Evolutionary conservation across 1,140 invertebrate genomes (phyloP).

Genomic region (Plutomurus gul): DNA sequence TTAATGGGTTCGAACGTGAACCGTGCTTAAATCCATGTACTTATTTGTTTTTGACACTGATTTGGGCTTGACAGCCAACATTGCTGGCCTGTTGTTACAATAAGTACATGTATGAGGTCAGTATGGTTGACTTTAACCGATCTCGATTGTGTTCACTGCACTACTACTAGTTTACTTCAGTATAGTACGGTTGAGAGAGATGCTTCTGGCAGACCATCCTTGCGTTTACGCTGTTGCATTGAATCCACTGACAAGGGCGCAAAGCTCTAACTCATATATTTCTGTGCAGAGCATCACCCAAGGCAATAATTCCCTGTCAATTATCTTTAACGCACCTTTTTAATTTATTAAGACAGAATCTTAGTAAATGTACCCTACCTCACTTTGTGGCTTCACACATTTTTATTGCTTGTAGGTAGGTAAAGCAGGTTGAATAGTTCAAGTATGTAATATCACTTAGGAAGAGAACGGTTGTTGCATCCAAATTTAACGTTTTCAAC

Average conservation of each 20-base stretch:
- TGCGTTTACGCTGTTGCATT: background rate
- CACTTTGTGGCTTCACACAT: conserved; percentile 27
- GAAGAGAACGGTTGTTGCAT: background rate
- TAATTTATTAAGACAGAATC: conserved; percentile 32
- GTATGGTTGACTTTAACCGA: no score
- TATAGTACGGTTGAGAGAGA: background rate
- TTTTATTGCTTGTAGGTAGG: conserved; percentile 15
- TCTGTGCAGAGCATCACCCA: background rate
- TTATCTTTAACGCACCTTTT: conserved; percentile 19
- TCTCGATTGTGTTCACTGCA: no score
- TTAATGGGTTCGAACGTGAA: no score
- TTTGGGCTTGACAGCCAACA: no score
- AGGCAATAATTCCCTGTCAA: conserved; percentile 33
- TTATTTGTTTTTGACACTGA: no score
- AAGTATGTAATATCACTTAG: conserved; percentile 14
- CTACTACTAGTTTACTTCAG: no score
- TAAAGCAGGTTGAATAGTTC: background rate
- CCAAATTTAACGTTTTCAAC: conserved; percentile 10
- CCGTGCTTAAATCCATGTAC: no score
- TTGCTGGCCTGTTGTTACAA: no score
- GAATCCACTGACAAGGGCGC: no score
- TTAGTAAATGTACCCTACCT: conserved; percentile 18
- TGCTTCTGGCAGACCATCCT: background rate
- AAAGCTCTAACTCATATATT: background rate
- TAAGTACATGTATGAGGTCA: no score